Base-by-base conservation (phyloP, 1,140 invertebrate genomes). In the Littorina saxatilis region DNA sequence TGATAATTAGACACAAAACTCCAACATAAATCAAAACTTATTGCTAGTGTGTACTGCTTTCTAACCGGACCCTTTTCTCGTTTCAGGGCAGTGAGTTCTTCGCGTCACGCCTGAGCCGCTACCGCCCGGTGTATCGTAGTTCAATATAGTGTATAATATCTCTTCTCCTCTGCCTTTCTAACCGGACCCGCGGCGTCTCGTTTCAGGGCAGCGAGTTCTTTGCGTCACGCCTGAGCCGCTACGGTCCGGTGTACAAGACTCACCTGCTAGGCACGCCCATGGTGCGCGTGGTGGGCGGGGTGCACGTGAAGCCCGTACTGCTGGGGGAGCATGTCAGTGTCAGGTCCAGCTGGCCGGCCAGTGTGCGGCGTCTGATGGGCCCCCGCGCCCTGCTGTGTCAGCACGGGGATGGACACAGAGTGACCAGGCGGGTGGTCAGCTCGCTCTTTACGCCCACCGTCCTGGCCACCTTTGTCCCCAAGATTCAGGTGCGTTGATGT, bases 191-290 rank as follows among this genome's bases (percentile, higher is more conserved):
- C n/a, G n/a, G n/a, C n/a, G n/a, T n/a, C n/a, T 17, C 43, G 43
- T 72, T 80, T 50, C 79, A 87, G 86, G 83, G 82, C 15, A 55
- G 66, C 55, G 73, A 75, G 1, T 87, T 84, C 47, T 86, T 79
- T 40, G 29, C 52, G 23, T 43, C 61, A 23, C 79, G 82, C 17
- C n/a, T 83, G 17, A 32, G 63, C 27, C 68, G 82, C 27, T 85
- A 88, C 66, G 89, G 89, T 20, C 3, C 55, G 11, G 83, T 90
- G 23, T 90, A 87, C 84, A 89, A 88, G 82, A 88, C 87, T 0
- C 89, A 90, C 70, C 23, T 89, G 0, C 55, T 89, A 5, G 87
- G 87, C 20, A 27, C 43, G 17, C 88, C 88, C 13, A 87, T 82
- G 15, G 79, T 89, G 15, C 81, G 88, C 32, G 85, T 89, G 20